Evolutionary conservation across 2,888 invertebrate species (phyloP).

Genomic region (Drosophila seclusa): DNA sequence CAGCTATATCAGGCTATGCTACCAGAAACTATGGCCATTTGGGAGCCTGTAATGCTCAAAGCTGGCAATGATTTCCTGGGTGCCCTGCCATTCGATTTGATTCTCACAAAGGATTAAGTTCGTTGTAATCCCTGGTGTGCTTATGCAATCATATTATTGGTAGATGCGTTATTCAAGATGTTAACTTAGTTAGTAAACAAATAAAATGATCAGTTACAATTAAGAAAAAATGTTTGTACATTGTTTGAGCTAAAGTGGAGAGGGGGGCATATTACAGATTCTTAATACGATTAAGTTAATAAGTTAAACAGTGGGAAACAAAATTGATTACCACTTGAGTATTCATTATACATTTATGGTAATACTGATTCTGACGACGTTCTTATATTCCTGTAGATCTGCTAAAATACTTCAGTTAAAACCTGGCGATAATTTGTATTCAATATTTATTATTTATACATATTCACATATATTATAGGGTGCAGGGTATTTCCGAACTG

Average conservation of each 20-base stretch:
- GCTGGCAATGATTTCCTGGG: constrained; percentile 81
- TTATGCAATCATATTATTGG: constrained; percentile 11
- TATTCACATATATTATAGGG: not conserved
- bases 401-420: not conserved
- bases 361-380: not conserved
- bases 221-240: not conserved
- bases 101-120: constrained; percentile 73
- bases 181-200: constrained; percentile 47
- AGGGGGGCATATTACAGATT: not conserved
- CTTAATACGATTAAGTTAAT: not conserved
- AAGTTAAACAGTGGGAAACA: not conserved
- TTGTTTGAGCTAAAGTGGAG: not conserved
- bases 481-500: not conserved
- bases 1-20: constrained; percentile 86
- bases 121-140: constrained; percentile 11
- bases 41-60: constrained; percentile 82
- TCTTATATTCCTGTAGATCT: not conserved
- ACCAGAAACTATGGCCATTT: constrained; percentile 83
- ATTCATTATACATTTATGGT: not conserved
- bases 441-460: not conserved
- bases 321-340: not conserved
- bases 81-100: constrained; percentile 82
- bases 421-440: not conserved
- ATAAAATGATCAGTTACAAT: constrained; percentile 29
- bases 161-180: constrained; percentile 31